A percentile compares a stretch with the other conserved stretches of the same genome.
Conservation (phyloP, 30 jellyfish, hydroid and myxozoan species). For the Turritopsis rubra region DNA sequence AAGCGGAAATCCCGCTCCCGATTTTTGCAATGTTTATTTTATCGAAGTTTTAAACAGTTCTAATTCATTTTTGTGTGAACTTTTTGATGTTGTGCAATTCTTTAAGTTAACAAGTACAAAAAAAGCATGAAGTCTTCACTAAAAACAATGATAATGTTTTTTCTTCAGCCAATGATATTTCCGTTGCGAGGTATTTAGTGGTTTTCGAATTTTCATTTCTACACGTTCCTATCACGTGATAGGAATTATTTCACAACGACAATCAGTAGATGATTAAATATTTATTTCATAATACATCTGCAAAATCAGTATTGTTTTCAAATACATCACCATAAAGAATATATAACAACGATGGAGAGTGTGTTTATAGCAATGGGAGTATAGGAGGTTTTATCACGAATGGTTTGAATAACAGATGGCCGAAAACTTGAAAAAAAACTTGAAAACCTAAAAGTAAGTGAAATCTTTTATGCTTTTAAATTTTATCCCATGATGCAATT, state of each 20-base stretch:
- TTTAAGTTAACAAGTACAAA: no score
- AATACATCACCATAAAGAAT: background rate
- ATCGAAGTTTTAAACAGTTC: no score
- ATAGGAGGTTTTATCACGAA: background rate
- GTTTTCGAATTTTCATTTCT: background rate
- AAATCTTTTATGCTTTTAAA: no score
- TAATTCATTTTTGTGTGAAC: no score
- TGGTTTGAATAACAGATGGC: background rate
- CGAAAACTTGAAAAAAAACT: background rate
- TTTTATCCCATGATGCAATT: background rate
- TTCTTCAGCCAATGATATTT: background rate
- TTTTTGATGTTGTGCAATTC: no score
- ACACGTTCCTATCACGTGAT: background rate
- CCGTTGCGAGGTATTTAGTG: background rate
- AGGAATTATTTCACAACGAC: background rate
- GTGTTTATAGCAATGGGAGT: background rate
- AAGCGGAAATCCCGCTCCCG: no score
- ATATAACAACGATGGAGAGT: background rate
- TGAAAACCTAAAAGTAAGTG: background rate
- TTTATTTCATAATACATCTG: background rate
- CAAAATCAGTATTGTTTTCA: background rate
- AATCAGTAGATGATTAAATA: background rate
- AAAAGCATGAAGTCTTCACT: no score
- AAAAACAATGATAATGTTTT: no score
- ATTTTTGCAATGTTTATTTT: no score